Base-by-base conservation (phyloP, 2,888 invertebrate species). In the Leptogaster cylindrica region DNA sequence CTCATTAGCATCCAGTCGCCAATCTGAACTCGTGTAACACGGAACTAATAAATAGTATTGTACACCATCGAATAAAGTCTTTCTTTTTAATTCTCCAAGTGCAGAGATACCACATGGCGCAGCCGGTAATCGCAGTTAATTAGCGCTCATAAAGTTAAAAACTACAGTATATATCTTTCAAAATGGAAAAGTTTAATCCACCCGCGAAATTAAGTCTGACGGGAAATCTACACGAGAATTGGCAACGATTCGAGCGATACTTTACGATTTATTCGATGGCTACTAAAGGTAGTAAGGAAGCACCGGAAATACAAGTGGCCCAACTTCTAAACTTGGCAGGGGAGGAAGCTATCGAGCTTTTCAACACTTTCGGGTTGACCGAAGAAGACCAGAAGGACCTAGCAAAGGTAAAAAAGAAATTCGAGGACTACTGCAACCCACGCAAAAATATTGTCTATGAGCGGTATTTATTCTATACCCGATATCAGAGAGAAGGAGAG, bases 281-380 rank as follows among this genome's bases (percentile, higher is more conserved):
- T 2, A 48, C 58, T 5, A 65, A 65, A 50, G 58, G 39, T 1
- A n/a, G 41, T 16, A 20, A 28, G 6, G 68, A 68, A 27, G 25
- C 31, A 14, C 50, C 50, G 20, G 39, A 41, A 10, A 33, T 55
- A 4, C 66, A 66, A 50, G 66, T 66, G n/a, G 66, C 55, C 1
- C 18, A 58, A 31, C 58, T 55, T 41, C 46, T 66, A 20, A 61
- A 51, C 1, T 68, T 58, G 48, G 68, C 66, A 3, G 66, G 66
- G 12, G 64, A 61, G 51, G 41, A 69, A 4, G 52, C 63, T 1
- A 55, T 67, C n/a, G 68, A 68, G 39, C 41, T 66, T 2, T 68
- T 41, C 27, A 58, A 51, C 25, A 58, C 64, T 7, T 52, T 67
- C 5, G 36, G 28, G 8, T 36, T 69, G 64, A 39, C 27, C 12